phyloP scores from a whole-genome alignment of 1,140 invertebrate species.

The Lucilia sericata region DNA sequence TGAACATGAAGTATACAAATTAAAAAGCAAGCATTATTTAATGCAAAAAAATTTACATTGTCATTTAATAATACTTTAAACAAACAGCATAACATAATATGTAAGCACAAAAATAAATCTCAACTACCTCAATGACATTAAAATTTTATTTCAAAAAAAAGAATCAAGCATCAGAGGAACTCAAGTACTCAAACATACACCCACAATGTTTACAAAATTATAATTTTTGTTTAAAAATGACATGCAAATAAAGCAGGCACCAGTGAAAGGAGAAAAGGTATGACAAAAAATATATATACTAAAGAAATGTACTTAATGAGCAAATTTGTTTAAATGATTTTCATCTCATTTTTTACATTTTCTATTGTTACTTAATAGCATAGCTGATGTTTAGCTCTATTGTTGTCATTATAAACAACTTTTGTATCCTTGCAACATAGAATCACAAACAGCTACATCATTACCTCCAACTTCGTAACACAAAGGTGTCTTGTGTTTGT shows the following conservation, averaged over 20 bases:
- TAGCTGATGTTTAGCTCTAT: neutral
- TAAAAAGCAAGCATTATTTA: too few relatives aligned
- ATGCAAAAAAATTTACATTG: neutral
- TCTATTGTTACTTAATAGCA: too few relatives aligned
- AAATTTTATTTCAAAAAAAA: neutral
- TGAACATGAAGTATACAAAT: too few relatives aligned
- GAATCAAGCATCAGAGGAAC: too few relatives aligned
- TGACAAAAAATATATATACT: neutral
- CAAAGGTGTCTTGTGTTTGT: neutral
- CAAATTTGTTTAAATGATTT: slow-evolving; percentile 24
- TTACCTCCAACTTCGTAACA: neutral
- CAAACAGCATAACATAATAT: neutral
- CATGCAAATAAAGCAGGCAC: neutral
- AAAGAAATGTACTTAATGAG: slow-evolving; percentile 20
- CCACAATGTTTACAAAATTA: neutral
- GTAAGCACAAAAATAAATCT: neutral
- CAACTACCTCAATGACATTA: slow-evolving; percentile 14
- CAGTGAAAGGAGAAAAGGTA: neutral
- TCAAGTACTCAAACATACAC: too few relatives aligned
- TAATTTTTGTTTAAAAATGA: neutral
- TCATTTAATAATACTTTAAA: neutral
- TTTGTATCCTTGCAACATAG: neutral
- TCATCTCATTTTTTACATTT: neutral
- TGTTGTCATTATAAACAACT: neutral
- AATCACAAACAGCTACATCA: neutral